phyloP scores from a whole-genome alignment of 1,140 invertebrate genomes.

The Cydia fagiglandana region DNA sequence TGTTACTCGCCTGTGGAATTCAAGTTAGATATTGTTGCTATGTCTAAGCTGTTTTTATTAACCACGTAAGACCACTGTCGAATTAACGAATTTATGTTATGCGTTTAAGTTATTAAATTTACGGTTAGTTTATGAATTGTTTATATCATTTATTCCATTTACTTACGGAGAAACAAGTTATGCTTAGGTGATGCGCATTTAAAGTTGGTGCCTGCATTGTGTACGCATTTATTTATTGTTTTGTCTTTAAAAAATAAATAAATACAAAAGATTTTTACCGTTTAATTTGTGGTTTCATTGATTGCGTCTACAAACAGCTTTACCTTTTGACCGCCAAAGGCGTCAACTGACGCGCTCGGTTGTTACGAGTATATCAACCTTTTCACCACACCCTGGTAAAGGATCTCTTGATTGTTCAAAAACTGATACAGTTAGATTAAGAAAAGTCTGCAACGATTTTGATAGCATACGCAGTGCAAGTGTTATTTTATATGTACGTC shows the following conservation, averaged over 20 bases:
- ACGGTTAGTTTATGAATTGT: not conserved
- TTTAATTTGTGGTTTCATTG: slow-evolving; percentile 2
- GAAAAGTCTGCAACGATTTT: too few species aligned
- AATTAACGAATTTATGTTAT: slow-evolving; percentile 8
- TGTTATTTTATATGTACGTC: too few species aligned
- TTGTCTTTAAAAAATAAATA: slow-evolving; percentile 10
- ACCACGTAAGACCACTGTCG: not conserved
- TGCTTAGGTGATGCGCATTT: not conserved
- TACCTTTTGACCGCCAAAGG: too few species aligned
- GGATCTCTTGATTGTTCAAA: too few species aligned
- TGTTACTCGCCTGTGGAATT: too few species aligned
- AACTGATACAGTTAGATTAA: too few species aligned
- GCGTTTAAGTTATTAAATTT: not conserved
- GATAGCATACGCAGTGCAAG: too few species aligned
- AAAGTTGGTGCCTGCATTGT: slow-evolving; percentile 5
- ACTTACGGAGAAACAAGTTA: not conserved
- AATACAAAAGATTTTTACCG: slow-evolving; percentile 28
- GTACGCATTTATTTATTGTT: slow-evolving; percentile 20
- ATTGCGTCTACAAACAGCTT: not conserved
- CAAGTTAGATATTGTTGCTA: not conserved
- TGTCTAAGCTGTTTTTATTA: not conserved
- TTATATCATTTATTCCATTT: slow-evolving; percentile 1
- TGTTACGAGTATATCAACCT: too few species aligned
- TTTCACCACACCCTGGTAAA: too few species aligned
- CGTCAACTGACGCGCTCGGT: too few species aligned